Evolutionary conservation across 2,113 vertebrate genomes (phyloP).

Genomic region (Gymnobelideus leadbeateri): DNA sequence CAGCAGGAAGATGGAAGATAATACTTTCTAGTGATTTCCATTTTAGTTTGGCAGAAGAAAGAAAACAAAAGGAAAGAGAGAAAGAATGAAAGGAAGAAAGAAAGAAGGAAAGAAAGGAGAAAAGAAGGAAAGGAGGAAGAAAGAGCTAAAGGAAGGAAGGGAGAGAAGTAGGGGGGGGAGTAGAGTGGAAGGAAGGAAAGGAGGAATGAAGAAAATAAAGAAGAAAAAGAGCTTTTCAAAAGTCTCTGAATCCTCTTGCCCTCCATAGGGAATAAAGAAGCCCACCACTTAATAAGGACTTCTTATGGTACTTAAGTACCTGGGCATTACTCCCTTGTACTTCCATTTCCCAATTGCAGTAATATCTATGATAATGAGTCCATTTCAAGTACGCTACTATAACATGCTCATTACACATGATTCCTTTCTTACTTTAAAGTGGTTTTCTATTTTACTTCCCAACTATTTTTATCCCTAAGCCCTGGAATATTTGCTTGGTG

Average conservation of each 20-base stretch:
- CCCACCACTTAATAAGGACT: not conserved
- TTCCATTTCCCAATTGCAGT: not conserved
- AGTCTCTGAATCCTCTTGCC: not conserved
- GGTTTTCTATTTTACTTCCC: not conserved
- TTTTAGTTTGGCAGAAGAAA: not conserved
- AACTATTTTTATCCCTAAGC: not conserved
- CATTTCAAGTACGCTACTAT: not conserved
- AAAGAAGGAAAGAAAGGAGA: too few relatives aligned
- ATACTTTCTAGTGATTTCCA: not conserved
- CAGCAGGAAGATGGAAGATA: not conserved
- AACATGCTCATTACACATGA: not conserved
- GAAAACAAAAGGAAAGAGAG: not conserved
- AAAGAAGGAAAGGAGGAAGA: not conserved
- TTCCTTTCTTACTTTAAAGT: not conserved
- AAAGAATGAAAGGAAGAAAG: too few relatives aligned
- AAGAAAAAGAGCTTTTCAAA: not conserved
- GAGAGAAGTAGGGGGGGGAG: not conserved
- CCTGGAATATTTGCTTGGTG: not conserved
- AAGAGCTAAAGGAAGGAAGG: not conserved
- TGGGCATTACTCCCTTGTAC: not conserved
- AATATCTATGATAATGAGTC: not conserved
- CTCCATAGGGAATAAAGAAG: not conserved
- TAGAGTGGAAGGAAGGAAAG: not conserved
- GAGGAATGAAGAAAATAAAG: not conserved
- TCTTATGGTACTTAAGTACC: not conserved